Percentiles rank a stretch among this genome's conserved stretches.
Conservation (phyloP, 2,113 vertebrate genomes). For the Campylomormyrus tamandua region DNA sequence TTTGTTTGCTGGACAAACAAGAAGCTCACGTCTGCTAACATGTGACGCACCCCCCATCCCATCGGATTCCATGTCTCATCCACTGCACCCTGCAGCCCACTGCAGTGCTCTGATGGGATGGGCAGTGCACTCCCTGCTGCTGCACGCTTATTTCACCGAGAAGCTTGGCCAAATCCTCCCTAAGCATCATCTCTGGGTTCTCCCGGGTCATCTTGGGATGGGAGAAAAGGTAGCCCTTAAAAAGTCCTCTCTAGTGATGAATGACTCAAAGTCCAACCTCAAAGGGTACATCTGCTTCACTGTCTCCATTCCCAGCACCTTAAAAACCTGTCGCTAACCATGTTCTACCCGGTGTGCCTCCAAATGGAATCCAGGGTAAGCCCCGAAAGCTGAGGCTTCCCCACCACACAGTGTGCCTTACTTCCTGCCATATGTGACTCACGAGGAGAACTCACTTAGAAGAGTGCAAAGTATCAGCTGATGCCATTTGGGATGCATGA, state of each 20-base stretch:
- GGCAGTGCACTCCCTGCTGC: slow-evolving; percentile 29
- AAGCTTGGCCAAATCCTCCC: slow-evolving; percentile 38
- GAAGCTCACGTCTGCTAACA: not conserved
- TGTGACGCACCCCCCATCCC: not conserved
- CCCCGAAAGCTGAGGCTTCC: not conserved
- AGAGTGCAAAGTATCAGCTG: not conserved
- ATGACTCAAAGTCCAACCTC: not conserved
- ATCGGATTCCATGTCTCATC: not conserved
- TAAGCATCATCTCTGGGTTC: slow-evolving; percentile 36
- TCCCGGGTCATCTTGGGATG: slow-evolving; percentile 17
- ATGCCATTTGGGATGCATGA: not conserved
- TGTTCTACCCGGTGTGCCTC: not conserved
- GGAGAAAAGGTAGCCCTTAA: not conserved
- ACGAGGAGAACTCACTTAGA: not conserved
- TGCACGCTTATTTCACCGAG: slow-evolving; percentile 30
- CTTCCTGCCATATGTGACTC: not conserved
- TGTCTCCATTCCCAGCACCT: not conserved
- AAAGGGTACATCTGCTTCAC: not conserved
- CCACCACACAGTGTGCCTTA: not conserved
- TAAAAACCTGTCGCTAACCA: not conserved
- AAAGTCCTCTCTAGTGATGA: not conserved
- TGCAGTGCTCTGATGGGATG: not conserved
- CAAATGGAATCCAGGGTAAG: not conserved
- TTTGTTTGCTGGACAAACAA: slow-evolving; percentile 1
- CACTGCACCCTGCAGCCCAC: not conserved